Evolutionary conservation across 2,113 vertebrate genomes (phyloP).

Genomic region (Pogona vitticeps): DNA sequence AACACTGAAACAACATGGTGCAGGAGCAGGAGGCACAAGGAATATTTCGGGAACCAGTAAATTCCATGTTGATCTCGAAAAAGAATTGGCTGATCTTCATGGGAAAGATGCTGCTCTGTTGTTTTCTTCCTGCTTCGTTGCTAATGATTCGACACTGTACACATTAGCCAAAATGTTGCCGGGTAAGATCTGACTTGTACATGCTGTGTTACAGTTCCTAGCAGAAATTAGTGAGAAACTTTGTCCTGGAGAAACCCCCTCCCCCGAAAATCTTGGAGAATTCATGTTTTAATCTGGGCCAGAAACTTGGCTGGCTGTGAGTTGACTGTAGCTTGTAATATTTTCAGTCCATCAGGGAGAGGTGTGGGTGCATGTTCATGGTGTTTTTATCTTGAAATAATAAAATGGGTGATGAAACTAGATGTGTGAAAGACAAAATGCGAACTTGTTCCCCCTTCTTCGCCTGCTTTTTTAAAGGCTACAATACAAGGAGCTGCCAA

Average conservation of each 20-base stretch:
- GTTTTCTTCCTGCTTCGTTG: conserved; percentile 97
- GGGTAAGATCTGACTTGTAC: conserved; percentile 71
- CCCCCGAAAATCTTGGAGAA: background rate
- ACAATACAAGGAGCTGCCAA: background rate
- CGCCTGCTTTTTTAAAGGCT: background rate
- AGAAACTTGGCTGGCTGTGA: background rate
- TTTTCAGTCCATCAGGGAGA: background rate
- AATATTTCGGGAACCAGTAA: conserved; percentile 98
- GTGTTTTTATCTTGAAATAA: background rate
- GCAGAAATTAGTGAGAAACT: background rate
- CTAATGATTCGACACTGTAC: conserved; percentile 98
- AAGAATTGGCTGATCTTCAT: conserved; percentile 92
- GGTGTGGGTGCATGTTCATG: background rate
- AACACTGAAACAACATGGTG: conserved; percentile 90
- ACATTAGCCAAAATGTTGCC: conserved; percentile 95
- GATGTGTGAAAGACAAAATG: background rate
- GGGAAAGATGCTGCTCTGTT: conserved; percentile 92
- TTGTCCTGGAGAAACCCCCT: background rate
- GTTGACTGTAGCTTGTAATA: background rate
- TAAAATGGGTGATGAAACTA: background rate
- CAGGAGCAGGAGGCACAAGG: conserved; percentile 94
- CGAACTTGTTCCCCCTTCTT: too few relatives aligned
- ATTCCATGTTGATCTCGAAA: conserved; percentile 94
- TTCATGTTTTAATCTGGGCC: background rate
- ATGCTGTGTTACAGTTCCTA: background rate